Conservation (phyloP, 2,113 vertebrate genomes). For the Raja brachyura region DNA sequence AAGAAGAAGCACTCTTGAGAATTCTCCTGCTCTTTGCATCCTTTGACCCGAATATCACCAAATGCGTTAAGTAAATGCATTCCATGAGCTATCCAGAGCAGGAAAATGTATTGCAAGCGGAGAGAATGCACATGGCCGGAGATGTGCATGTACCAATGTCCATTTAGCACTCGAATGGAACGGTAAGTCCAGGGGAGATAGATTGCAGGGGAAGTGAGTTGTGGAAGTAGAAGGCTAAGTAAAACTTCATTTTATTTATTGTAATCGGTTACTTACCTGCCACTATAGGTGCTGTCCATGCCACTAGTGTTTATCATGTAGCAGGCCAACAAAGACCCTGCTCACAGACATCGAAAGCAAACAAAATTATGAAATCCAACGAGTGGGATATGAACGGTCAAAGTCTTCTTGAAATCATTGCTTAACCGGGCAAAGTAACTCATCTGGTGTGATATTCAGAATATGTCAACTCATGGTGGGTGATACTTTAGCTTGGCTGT, state of each 20-base stretch:
- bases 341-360: not conserved
- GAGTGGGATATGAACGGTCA: not conserved
- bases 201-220: not conserved
- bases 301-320: not conserved
- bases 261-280: not conserved
- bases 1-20: no score
- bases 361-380: not conserved
- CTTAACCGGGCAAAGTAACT: not conserved
- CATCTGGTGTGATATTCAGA: not conserved
- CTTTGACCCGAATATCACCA: not conserved
- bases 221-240: not conserved
- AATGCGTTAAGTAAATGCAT: not conserved
- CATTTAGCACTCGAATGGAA: not conserved
- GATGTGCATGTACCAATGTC: not conserved
- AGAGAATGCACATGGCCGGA: not conserved
- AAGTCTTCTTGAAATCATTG: not conserved
- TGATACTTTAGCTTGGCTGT: not conserved
- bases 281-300: not conserved
- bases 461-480: not conserved
- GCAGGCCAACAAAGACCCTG: not conserved
- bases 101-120: not conserved
- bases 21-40: no score
- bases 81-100: not conserved
- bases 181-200: not conserved
- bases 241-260: not conserved